phyloP scores from a whole-genome alignment of 2,888 invertebrate species.

The Apotomis capreana region DNA sequence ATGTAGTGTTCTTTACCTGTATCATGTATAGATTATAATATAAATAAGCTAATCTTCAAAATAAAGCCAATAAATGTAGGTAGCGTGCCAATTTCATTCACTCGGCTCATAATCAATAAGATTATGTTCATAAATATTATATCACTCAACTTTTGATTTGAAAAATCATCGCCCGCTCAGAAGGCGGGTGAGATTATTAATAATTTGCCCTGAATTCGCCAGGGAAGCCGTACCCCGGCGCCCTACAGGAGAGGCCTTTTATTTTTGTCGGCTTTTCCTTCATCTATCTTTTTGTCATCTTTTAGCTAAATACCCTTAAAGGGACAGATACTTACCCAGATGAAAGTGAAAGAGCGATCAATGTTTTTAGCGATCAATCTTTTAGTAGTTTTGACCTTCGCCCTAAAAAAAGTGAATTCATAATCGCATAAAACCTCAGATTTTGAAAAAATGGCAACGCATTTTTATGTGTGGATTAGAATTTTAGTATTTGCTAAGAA shows the following conservation, averaged over 20 bases:
- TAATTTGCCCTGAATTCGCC: slow-evolving; percentile 70
- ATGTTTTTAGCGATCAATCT: neutral
- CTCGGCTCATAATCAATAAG: slow-evolving; percentile 17
- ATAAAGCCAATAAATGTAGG: neutral
- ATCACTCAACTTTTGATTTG: slow-evolving; percentile 56
- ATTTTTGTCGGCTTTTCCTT: slow-evolving; percentile 53
- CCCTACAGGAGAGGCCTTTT: slow-evolving; percentile 75
- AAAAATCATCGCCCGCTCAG: slow-evolving; percentile 67
- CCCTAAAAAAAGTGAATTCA: no score
- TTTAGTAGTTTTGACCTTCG: no score
- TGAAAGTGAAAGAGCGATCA: neutral
- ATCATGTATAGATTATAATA: no score
- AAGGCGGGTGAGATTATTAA: slow-evolving; percentile 75
- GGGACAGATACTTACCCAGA: neutral
- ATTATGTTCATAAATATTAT: slow-evolving; percentile 34
- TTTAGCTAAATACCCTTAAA: slow-evolving; percentile 24
- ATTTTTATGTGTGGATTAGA: no score
- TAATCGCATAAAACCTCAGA: no score
- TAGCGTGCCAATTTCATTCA: neutral
- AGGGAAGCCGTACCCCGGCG: slow-evolving; percentile 73
- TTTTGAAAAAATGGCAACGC: no score
- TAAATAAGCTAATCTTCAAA: neutral
- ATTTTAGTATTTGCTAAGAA: no score
- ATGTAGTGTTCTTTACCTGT: no score
- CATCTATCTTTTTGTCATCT: slow-evolving; percentile 22